Conservation (phyloP, 2,888 invertebrate species). For the Callinectes sapidus region DNA sequence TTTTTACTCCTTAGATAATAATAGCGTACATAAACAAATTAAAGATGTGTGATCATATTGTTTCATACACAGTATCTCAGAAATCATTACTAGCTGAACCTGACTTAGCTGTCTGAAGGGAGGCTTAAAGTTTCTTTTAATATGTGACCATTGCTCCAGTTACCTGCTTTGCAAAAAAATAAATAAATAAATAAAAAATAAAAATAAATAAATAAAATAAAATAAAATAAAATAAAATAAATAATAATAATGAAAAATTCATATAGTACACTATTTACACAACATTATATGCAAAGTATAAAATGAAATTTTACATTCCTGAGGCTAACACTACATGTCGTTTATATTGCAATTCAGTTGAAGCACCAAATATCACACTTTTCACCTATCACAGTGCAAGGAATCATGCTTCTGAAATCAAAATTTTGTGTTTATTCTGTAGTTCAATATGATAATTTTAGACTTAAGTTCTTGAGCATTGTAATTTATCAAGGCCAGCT, state of each 20-base stretch:
- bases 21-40: neutral
- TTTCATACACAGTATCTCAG: neutral
- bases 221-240: too few species aligned
- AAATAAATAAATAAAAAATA: too few species aligned
- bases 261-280: constrained; percentile 2
- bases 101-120: neutral
- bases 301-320: neutral
- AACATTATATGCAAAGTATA: neutral
- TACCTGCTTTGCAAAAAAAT: too few species aligned
- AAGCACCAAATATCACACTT: constrained; percentile 14
- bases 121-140: neutral
- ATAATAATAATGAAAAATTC: neutral
- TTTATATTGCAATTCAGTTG: neutral
- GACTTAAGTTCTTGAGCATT: neutral
- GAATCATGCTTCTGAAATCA: neutral
- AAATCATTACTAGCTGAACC: neutral
- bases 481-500: neutral
- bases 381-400: neutral
- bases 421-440: neutral
- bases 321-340: neutral
- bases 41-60: neutral
- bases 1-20: neutral
- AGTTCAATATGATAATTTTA: neutral
- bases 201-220: too few species aligned
- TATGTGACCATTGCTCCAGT: neutral